These are phyloP conservation scores for Cephus pulcher DNA, from an alignment of 2,888 invertebrate species.

Conservation along the genomic window DNA sequence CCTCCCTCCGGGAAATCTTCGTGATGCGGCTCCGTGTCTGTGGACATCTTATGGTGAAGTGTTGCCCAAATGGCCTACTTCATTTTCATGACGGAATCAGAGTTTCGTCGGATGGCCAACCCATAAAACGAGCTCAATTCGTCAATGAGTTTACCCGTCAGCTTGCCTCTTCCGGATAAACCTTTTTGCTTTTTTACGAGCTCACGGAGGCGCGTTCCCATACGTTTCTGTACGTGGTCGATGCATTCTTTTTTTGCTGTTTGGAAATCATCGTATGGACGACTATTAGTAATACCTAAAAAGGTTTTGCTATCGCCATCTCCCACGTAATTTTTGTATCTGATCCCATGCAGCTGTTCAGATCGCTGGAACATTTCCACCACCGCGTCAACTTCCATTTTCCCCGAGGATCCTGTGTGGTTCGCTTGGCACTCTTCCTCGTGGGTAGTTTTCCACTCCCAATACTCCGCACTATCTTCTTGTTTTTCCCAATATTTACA, in stretches of 20 bases:
- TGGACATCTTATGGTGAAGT: constrained; percentile 35
- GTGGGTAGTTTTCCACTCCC: not conserved
- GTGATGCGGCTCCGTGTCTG: constrained; percentile 38
- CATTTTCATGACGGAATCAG: constrained; percentile 26
- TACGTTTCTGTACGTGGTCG: constrained; percentile 17
- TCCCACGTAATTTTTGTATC: not conserved
- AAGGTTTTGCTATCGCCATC: constrained; percentile 23
- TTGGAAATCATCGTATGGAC: constrained; percentile 14
- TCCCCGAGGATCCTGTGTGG: too few relatives aligned
- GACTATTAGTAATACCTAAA: constrained; percentile 14
- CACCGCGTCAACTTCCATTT: not conserved
- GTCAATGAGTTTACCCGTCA: constrained; percentile 14
- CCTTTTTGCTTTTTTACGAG: constrained; percentile 12
- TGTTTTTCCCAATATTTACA: constrained; percentile 13
- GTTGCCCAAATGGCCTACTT: constrained; percentile 34
- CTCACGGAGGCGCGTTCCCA: constrained; percentile 22
- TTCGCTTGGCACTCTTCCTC: too few relatives aligned
- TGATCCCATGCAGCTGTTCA: too few relatives aligned
- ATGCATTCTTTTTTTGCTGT: constrained; percentile 21
- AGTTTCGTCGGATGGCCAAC: constrained; percentile 29
- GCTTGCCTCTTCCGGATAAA: constrained; percentile 9
- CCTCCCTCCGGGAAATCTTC: constrained; percentile 30
- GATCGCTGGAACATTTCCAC: too few relatives aligned
- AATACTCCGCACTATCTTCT: constrained; percentile 12
- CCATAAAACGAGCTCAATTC: constrained; percentile 28